Base-by-base conservation (phyloP, 2,113 vertebrate genomes). In the Zosterops lateralis region DNA sequence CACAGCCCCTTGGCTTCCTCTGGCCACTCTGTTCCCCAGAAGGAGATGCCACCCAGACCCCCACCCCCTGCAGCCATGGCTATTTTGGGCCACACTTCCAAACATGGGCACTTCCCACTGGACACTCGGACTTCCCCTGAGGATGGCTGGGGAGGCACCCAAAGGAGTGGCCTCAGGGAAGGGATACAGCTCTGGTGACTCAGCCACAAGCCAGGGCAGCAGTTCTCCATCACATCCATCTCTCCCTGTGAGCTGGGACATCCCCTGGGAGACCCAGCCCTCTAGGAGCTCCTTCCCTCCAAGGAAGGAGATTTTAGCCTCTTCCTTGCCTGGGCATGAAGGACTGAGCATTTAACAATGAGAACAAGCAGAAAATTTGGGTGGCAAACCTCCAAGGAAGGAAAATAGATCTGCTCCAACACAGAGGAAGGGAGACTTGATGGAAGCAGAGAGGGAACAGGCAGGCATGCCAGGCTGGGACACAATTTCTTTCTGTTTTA, bases 21-120 rank as follows among this genome's bases (percentile, higher is more conserved):
- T 93, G 16, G 10, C 80, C 92, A 60, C 66, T 65, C 60, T 26
- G 6, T 4, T 94, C 92, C 71, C 28, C 72, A 92, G n/a, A 74
- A 83, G 87, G 87, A 85, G 70, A n/a, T 3, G 36, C 13, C 7
- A 29, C 44, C 0, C 0, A 47, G 87, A 86, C 91, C 66, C 86
- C 54, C 5, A 0, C 57, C 54, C 8, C 0, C 88, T 7, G 6
- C 54, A 45, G 64, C 56, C 74, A 54, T 0, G 0, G 24, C 84
- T 96, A 93, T 89, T 96, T 92, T 45, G 54, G 73, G 84, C 60
- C 48, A 44, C 1, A 1, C 44, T 97, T 92, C 94, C 96, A 91
- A 96, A 96, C 78, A 77, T 51, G 84, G 96, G 57, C 86, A 40
- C 78, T 95, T 80, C 78, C 86, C 3, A 0, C 36, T 3, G 20